Evolutionary conservation across 1,140 invertebrate genomes (phyloP).

Genomic region (Hylaeus volcanicus): DNA sequence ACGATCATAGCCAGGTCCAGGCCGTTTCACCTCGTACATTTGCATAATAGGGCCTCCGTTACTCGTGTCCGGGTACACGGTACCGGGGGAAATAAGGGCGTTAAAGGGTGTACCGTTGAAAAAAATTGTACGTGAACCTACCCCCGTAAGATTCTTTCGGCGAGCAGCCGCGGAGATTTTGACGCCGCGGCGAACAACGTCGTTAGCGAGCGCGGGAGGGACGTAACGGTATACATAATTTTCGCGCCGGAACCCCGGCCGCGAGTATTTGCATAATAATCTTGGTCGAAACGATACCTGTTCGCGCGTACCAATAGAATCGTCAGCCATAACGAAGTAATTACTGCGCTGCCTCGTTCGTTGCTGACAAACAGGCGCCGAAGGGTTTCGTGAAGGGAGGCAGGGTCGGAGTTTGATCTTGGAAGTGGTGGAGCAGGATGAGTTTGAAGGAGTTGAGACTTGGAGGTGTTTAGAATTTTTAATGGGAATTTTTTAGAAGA

Average conservation of each 20-base stretch:
- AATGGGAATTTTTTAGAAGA: too few relatives aligned
- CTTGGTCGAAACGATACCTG: not conserved
- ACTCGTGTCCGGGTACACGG: slow-evolving; percentile 62
- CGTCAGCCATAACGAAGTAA: not conserved
- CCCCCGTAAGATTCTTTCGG: slow-evolving; percentile 53
- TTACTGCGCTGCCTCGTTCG: not conserved
- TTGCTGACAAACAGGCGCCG: too few relatives aligned
- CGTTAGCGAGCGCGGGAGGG: not conserved
- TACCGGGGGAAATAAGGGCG: slow-evolving; percentile 63
- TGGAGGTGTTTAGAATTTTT: too few relatives aligned
- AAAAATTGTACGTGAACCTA: slow-evolving; percentile 51
- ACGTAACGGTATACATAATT: slow-evolving; percentile 35
- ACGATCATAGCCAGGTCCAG: slow-evolving; percentile 68
- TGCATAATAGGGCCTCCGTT: slow-evolving; percentile 68
- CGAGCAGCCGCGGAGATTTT: slow-evolving; percentile 33
- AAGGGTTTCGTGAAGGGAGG: too few relatives aligned
- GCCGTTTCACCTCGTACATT: slow-evolving; percentile 68
- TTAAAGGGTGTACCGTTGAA: slow-evolving; percentile 55
- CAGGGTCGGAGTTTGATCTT: too few relatives aligned
- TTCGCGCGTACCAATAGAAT: not conserved
- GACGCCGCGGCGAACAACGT: slow-evolving; percentile 41
- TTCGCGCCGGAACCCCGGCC: not conserved
- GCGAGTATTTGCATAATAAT: slow-evolving; percentile 37
- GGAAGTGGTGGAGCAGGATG: too few relatives aligned
- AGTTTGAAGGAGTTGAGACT: too few relatives aligned